Conservation (phyloP, 2,888 invertebrate species). For the Ligdia adustata region DNA sequence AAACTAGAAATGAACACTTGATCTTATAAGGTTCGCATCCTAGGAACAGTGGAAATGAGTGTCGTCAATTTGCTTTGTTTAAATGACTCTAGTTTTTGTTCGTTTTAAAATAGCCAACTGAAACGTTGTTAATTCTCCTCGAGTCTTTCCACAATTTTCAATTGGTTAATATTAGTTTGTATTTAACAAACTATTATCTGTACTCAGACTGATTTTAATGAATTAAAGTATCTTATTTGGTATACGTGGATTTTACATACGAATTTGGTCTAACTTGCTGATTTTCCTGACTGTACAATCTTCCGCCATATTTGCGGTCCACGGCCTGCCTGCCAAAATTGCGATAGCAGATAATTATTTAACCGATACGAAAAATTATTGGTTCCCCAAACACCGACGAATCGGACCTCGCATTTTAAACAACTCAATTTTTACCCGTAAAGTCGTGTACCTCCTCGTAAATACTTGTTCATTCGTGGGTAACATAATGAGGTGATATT, state of each 20-base stretch:
- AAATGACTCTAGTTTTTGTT: too few relatives aligned
- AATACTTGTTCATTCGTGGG: conserved; percentile 13
- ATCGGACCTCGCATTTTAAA: conserved; percentile 65
- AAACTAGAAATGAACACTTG: conserved; percentile 38
- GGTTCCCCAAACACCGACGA: conserved; percentile 57
- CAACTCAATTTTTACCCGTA: conserved; percentile 66
- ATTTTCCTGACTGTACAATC: conserved; percentile 55
- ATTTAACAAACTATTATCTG: too few relatives aligned
- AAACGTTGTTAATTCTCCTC: too few relatives aligned
- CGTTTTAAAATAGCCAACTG: too few relatives aligned
- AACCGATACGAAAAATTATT: conserved; percentile 75
- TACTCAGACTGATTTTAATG: too few relatives aligned
- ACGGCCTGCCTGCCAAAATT: conserved; percentile 66
- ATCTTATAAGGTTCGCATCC: conserved; percentile 28
- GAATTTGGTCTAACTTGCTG: conserved; percentile 23
- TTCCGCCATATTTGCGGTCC: conserved; percentile 69
- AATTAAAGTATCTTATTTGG: too few relatives aligned
- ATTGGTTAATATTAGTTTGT: too few relatives aligned
- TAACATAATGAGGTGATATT: conserved; percentile 28
- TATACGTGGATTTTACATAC: background rate
- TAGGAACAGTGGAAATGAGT: conserved; percentile 13
- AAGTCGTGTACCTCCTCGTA: conserved; percentile 33
- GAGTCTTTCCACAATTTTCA: too few relatives aligned
- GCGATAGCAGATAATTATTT: conserved; percentile 79
- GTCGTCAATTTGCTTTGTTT: too few relatives aligned